Evolutionary conservation across 2,888 invertebrate species (phyloP).

Genomic region (Arctia plantaginis): DNA sequence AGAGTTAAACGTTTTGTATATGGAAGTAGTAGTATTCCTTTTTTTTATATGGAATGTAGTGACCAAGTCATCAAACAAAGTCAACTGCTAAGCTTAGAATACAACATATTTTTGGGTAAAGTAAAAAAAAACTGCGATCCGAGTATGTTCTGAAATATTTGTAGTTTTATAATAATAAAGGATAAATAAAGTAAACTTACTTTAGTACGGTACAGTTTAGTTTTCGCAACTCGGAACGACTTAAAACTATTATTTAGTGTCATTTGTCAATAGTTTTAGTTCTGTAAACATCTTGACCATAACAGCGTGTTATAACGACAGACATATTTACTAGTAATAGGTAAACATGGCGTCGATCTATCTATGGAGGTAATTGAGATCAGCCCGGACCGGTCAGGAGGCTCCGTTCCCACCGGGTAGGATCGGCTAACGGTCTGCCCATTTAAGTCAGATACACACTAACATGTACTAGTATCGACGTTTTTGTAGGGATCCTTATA

Average conservation of each 20-base stretch:
- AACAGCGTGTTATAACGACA: background rate
- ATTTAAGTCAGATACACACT: constrained; percentile 20
- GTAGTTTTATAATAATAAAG: too few species aligned
- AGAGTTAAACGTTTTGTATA: background rate
- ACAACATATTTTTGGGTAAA: too few species aligned
- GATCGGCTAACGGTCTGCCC: constrained; percentile 23
- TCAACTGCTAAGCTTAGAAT: too few species aligned
- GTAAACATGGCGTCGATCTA: constrained; percentile 10
- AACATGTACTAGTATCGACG: background rate
- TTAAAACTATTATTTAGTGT: too few species aligned
- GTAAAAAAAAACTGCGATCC: too few species aligned
- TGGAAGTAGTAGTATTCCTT: background rate
- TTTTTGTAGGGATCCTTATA: constrained; percentile 4
- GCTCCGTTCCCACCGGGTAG: constrained; percentile 20
- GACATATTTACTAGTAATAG: background rate
- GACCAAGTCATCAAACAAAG: too few species aligned
- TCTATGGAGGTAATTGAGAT: constrained; percentile 11
- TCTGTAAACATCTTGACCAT: too few species aligned
- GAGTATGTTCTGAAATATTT: too few species aligned
- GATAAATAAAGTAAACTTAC: too few species aligned
- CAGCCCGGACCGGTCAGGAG: constrained; percentile 9
- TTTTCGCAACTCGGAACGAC: too few species aligned
- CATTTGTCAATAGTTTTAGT: too few species aligned
- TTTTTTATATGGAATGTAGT: background rate
- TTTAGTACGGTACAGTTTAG: too few species aligned